Base-by-base conservation (phyloP, 2,888 invertebrate genomes). In the Suillia variegata region DNA sequence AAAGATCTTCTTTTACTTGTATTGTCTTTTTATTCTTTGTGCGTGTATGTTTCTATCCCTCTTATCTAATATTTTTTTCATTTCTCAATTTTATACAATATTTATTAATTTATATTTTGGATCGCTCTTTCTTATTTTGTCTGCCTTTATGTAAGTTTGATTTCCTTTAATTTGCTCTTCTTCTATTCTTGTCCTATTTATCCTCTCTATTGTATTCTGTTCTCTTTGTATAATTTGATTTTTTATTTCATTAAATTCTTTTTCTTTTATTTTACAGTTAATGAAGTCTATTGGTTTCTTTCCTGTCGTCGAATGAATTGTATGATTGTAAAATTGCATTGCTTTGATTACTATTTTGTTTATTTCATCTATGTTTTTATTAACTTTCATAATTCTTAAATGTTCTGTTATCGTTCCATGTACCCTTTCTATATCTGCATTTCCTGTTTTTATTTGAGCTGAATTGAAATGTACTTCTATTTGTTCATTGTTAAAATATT, bases 401-500 rank as follows among this genome's bases (percentile, higher is more conserved):
- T 56, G 17, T 50, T 50, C 50, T 12, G 24, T 56, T n/a, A 50
- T 50, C 15, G 57, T 57, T 1, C 31, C 47, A 33, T 45, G 51
- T 1, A 31, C 21, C 47, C 57, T 31, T 22, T 57, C 45, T 18
- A 49, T 56, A 6, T 50, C 38, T 15, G 38, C 20, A 38, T 56
- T 56, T 18, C 56, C 42, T 21, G 42, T 56, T 26, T 50, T 51
- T 42, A 56, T 21, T 51, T 51, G 22, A 5, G 51, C 24, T 26
- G 51, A 56, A 1, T 38, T 22, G 15, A 50, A 51, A 26, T 50
- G 51, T 1, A 57, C 51, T 2, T 56, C 2, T 42, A 56, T 56
- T 42, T 45, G 17, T 38, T 50, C 47, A 6, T 24, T 52, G 8
- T 52, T 52, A 21, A 57, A 57, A 57, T 52, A 52, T 52, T 57